phyloP scores from a whole-genome alignment of 2,113 vertebrate species.

The Peromyscus polionotus region DNA sequence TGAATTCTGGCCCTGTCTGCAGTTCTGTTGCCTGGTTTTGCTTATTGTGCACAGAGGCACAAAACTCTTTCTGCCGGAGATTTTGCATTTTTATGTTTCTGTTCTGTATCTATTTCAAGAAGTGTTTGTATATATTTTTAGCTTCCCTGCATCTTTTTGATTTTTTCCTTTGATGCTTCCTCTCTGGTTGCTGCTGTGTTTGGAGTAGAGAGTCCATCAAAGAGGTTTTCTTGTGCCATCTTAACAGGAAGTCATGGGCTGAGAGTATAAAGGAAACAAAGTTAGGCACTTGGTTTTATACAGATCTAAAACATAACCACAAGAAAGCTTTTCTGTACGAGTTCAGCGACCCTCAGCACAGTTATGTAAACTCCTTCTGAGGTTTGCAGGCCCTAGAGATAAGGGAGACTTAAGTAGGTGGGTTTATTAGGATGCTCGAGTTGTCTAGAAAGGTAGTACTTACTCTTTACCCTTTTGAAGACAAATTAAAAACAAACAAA shows the following conservation, averaged over 20 bases:
- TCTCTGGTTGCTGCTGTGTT: slow-evolving; percentile 60
- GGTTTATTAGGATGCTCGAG: slow-evolving; percentile 40
- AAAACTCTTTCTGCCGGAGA: not conserved
- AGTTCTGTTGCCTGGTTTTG: not conserved
- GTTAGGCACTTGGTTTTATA: slow-evolving; percentile 69
- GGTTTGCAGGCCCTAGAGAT: slow-evolving; percentile 26
- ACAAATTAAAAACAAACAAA: slow-evolving; percentile 18
- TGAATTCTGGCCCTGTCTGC: not conserved
- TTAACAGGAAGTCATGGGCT: slow-evolving; percentile 62
- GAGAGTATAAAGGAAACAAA: slow-evolving; percentile 71
- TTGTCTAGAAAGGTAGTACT: slow-evolving; percentile 49
- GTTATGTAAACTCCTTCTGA: slow-evolving; percentile 61
- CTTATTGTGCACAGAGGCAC: not conserved
- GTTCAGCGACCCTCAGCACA: slow-evolving; percentile 61
- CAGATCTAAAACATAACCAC: slow-evolving; percentile 72
- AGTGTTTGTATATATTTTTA: slow-evolving; percentile 1
- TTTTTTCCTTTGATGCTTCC: not conserved
- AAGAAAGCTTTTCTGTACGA: slow-evolving; percentile 68
- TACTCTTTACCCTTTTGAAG: slow-evolving; percentile 62
- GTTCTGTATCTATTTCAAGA: slow-evolving; percentile 4
- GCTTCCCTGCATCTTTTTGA: slow-evolving; percentile 6
- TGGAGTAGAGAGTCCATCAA: slow-evolving; percentile 43
- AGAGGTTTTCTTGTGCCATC: slow-evolving; percentile 60
- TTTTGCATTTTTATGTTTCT: slow-evolving; percentile 29
- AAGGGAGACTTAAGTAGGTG: slow-evolving; percentile 70